A percentile compares a stretch with the other conserved stretches of the same genome.
Conservation (phyloP, 1,140 invertebrate genomes). For the Drosophila pallidifrons region DNA sequence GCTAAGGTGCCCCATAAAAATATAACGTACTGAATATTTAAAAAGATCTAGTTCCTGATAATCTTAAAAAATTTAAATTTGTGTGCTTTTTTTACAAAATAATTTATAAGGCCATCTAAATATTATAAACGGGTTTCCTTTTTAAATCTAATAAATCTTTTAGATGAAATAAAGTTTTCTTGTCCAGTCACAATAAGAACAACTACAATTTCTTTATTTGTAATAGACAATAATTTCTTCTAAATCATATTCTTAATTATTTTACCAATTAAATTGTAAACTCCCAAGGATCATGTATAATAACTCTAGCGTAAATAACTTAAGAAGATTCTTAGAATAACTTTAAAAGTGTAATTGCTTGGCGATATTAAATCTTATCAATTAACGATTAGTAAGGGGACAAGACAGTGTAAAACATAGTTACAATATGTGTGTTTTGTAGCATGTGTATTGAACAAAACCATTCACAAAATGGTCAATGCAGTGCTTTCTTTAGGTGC, state of each 20-base stretch:
- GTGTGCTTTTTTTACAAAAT: too few relatives aligned
- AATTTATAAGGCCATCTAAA: too few relatives aligned
- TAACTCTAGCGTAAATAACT: background rate
- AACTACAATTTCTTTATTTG: background rate
- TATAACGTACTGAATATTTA: too few relatives aligned
- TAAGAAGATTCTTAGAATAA: background rate
- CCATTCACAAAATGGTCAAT: constrained; percentile 30
- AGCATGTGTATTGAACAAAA: constrained; percentile 16
- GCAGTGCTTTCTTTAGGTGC: constrained; percentile 31
- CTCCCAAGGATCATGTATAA: background rate
- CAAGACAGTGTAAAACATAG: constrained; percentile 44
- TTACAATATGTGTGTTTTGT: constrained; percentile 25
- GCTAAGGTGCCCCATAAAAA: too few relatives aligned
- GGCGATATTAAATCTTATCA: constrained; percentile 15
- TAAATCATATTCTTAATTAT: background rate
- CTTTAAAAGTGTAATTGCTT: background rate
- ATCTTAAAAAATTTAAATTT: too few relatives aligned
- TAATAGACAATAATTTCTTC: background rate
- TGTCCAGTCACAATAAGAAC: background rate
- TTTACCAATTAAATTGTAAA: background rate
- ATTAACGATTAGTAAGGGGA: constrained; percentile 25
- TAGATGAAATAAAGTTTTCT: background rate
- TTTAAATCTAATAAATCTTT: too few relatives aligned
- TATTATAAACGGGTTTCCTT: too few relatives aligned
- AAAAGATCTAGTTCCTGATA: too few relatives aligned